These are phyloP conservation scores for Camptogramma bilineatum DNA, from an alignment of 2,888 invertebrate species.

Conservation along the genomic window DNA sequence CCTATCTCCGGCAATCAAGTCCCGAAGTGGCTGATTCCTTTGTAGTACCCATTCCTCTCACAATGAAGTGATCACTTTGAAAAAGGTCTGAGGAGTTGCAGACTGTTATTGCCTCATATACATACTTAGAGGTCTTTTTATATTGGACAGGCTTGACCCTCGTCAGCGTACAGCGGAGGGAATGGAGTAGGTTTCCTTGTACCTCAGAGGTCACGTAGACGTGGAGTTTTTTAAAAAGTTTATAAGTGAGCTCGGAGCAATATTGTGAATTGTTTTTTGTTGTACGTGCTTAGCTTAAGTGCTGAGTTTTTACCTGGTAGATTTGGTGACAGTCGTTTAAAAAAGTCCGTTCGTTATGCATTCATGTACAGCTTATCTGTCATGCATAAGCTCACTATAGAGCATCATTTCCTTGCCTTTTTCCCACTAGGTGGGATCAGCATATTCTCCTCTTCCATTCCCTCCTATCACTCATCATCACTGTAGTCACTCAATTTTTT, in stretches of 20 bases:
- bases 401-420: too few species aligned
- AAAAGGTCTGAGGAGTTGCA: constrained; percentile 31
- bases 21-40: constrained; percentile 26
- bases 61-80: constrained; percentile 37
- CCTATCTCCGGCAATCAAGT: constrained; percentile 21
- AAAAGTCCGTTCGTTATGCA: too few species aligned
- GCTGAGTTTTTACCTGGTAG: background rate
- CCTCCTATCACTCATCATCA: too few species aligned
- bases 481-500: too few species aligned
- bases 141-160: constrained; percentile 35
- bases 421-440: too few species aligned
- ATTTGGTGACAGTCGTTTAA: too few species aligned
- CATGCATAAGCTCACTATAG: too few species aligned
- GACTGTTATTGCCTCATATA: constrained; percentile 41
- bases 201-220: constrained; percentile 14
- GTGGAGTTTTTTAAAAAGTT: background rate
- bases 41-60: constrained; percentile 23
- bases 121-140: constrained; percentile 36
- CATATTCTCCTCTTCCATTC: too few species aligned
- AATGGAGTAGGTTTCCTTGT: constrained; percentile 27
- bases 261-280: background rate
- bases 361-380: too few species aligned
- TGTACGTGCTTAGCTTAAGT: constrained; percentile 1
- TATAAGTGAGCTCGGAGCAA: background rate
- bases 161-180: constrained; percentile 24